Percentiles rank a stretch among this genome's conserved stretches.
phyloP scores from a whole-genome alignment of 2,888 invertebrate genomes.

The Mystacides longicornis region DNA sequence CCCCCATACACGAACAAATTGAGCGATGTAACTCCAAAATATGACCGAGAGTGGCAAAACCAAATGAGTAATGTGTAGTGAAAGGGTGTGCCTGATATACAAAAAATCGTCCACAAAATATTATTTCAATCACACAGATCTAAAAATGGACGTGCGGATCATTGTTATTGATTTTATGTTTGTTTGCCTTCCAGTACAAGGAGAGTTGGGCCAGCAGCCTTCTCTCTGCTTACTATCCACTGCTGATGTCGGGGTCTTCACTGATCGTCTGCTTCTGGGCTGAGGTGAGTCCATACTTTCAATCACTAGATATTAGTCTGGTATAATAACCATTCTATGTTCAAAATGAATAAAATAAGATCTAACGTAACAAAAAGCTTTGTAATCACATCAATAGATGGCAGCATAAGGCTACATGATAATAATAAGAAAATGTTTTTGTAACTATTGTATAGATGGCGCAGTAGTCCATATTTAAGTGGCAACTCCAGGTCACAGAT shows the following conservation, averaged over 20 bases:
- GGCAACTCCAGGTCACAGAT: too few species aligned
- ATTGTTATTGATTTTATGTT: too few species aligned
- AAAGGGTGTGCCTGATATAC: background rate
- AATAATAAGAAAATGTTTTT: too few species aligned
- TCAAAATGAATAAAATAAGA: too few species aligned
- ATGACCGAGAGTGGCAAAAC: too few species aligned
- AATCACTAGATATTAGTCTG: background rate
- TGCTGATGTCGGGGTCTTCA: constrained; percentile 81
- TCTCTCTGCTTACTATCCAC: constrained; percentile 83
- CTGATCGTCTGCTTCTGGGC: constrained; percentile 93
- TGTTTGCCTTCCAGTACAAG: constrained; percentile 52
- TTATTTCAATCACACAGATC: background rate
- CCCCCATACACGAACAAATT: too few species aligned
- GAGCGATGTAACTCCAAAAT: too few species aligned
- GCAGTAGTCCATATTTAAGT: too few species aligned
- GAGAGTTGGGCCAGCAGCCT: constrained; percentile 82
- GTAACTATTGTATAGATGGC: too few species aligned
- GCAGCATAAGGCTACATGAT: background rate
- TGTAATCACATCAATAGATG: background rate
- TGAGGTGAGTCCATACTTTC: constrained; percentile 56
- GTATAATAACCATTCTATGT: too few species aligned
- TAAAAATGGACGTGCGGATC: background rate
- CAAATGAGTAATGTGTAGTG: too few species aligned
- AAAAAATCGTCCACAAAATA: background rate
- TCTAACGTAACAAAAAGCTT: background rate